These are phyloP conservation scores for Toxotes lorentzi DNA, from an alignment of 2,797 vertebrate genomes.

Conservation along the genomic window DNA sequence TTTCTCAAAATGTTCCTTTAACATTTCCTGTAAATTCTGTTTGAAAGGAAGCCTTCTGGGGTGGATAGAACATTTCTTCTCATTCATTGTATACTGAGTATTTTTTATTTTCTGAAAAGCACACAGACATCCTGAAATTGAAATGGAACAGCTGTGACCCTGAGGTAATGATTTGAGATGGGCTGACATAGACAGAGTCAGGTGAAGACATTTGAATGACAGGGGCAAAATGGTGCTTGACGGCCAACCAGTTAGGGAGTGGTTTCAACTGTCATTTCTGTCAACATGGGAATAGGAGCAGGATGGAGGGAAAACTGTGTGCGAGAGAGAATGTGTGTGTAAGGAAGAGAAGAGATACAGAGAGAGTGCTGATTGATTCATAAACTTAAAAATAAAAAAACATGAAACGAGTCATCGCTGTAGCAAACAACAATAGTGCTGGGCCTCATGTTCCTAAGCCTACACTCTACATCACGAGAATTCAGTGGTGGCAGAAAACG, in stretches of 20 bases:
- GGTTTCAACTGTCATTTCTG: constrained; percentile 79
- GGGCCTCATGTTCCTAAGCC: constrained; percentile 12
- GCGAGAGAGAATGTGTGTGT: neutral
- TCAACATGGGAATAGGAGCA: constrained; percentile 72
- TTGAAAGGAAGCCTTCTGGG: neutral
- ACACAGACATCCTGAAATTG: constrained; percentile 47
- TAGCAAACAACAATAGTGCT: constrained; percentile 29
- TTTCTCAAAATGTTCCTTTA: neutral
- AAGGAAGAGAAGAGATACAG: neutral
- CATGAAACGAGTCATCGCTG: constrained; percentile 24
- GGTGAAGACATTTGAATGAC: constrained; percentile 79
- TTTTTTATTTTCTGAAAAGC: constrained; percentile 19
- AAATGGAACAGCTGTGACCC: constrained; percentile 67
- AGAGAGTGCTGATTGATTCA: constrained; percentile 27
- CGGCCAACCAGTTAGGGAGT: constrained; percentile 76
- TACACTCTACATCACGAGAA: constrained; percentile 22
- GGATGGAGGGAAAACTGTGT: constrained; percentile 45
- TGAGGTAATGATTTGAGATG: constrained; percentile 67
- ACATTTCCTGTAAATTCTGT: neutral
- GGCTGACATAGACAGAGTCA: constrained; percentile 69
- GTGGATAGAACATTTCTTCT: constrained; percentile 2
- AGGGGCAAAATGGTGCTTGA: constrained; percentile 78
- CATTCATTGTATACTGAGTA: constrained; percentile 17
- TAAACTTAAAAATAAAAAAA: constrained; percentile 19
- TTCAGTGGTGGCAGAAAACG: constrained; percentile 13